phyloP scores from a whole-genome alignment of 2,888 invertebrate genomes.

The Spialia ferax region DNA sequence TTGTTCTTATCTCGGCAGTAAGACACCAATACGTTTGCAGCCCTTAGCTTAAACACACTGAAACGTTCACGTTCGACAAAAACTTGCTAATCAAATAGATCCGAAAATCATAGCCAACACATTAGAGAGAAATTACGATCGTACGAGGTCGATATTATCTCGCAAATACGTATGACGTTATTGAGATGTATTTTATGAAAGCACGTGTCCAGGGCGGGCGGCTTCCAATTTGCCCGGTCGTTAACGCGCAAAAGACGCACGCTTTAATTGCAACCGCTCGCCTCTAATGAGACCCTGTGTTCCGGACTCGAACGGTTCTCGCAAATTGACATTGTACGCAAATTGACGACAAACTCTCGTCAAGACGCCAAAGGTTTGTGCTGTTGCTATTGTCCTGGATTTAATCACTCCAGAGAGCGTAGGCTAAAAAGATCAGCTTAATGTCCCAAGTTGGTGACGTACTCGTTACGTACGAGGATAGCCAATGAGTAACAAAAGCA shows the following conservation, averaged over 20 bases:
- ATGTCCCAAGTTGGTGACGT: not conserved
- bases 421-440: conserved; percentile 8
- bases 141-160: conserved; percentile 47
- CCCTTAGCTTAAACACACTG: too few species aligned
- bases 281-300: conserved; percentile 82
- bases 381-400: conserved; percentile 40
- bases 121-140: not conserved
- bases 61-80: not conserved
- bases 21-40: not conserved
- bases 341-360: conserved; percentile 70
- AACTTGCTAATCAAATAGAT: not conserved
- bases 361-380: conserved; percentile 60
- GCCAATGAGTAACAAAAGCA: not conserved
- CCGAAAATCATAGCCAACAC: not conserved
- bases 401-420: conserved; percentile 20
- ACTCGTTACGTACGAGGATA: not conserved
- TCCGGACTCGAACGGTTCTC: conserved; percentile 67
- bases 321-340: conserved; percentile 83
- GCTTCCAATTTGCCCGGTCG: conserved; percentile 81
- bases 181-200: conserved; percentile 70
- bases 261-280: conserved; percentile 82
- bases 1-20: too few species aligned
- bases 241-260: conserved; percentile 84
- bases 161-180: conserved; percentile 61
- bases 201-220: conserved; percentile 72